Evolutionary conservation across 2,113 vertebrate genomes (phyloP).

Genomic region (Chaetura pelagica): DNA sequence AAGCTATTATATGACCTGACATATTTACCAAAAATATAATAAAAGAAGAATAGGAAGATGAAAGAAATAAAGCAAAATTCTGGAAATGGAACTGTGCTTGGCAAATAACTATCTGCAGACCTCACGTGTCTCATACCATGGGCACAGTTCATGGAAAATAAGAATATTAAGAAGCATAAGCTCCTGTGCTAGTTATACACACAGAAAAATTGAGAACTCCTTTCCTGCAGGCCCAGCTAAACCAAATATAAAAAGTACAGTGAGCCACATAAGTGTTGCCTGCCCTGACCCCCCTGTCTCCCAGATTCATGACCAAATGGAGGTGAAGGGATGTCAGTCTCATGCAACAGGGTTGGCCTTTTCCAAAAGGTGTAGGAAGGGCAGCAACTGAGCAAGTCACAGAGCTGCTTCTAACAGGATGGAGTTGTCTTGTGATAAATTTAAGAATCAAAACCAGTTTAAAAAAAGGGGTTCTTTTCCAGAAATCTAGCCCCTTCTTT

Average conservation of each 20-base stretch:
- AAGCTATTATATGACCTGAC: background rate
- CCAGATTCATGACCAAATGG: background rate
- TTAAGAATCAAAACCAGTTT: background rate
- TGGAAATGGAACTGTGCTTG: background rate
- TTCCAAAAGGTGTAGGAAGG: background rate
- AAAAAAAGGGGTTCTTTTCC: background rate
- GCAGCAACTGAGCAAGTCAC: background rate
- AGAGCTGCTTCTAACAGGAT: background rate
- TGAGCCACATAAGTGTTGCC: rapidly evolving
- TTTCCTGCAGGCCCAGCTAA: background rate
- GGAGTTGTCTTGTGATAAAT: background rate
- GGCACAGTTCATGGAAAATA: rapidly evolving
- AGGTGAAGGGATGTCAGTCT: background rate
- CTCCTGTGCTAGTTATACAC: background rate
- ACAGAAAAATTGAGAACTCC: background rate
- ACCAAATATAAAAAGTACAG: background rate
- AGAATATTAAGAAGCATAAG: background rate
- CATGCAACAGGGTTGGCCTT: background rate
- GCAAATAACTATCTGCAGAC: background rate
- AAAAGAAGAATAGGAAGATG: background rate
- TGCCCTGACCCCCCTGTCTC: background rate
- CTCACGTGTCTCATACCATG: background rate
- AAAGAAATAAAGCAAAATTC: background rate
- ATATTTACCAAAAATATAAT: background rate
- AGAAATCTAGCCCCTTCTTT: background rate